Percentiles rank a stretch among this genome's conserved stretches.
Evolutionary conservation across 1,140 invertebrate genomes (phyloP).

Genomic region (Zaprionus gabonicus): DNA sequence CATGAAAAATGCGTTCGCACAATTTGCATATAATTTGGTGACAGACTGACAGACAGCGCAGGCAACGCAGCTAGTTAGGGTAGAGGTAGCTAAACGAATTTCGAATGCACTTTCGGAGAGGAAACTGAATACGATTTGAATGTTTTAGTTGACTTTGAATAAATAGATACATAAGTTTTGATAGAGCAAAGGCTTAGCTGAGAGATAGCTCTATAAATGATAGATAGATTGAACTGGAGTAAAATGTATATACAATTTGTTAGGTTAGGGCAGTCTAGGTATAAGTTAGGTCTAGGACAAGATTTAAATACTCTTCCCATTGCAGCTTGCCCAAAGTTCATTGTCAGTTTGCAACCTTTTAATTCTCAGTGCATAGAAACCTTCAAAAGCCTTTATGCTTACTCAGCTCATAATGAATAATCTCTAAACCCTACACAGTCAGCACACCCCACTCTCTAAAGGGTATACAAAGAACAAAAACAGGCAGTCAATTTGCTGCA

Average conservation of each 20-base stretch:
- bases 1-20: conserved; percentile 48
- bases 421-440: neutral
- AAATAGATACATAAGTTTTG: too few relatives aligned
- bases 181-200: too few relatives aligned
- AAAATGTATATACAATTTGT: neutral
- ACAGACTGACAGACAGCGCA: conserved; percentile 46
- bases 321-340: too few relatives aligned
- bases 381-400: neutral
- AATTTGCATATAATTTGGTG: conserved; percentile 77
- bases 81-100: neutral
- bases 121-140: neutral
- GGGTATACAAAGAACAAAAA: conserved; percentile 18
- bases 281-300: neutral
- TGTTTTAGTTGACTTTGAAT: too few relatives aligned
- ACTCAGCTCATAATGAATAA: neutral
- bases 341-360: too few relatives aligned
- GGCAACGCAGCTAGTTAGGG: neutral
- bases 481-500: conserved; percentile 14
- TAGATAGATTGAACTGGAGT: too few relatives aligned
- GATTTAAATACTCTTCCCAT: too few relatives aligned
- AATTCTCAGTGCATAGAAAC: too few relatives aligned
- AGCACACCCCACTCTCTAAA: neutral
- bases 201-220: neutral
- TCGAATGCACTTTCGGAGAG: neutral
- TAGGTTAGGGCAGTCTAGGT: too few relatives aligned